Evolutionary conservation across 2,888 invertebrate species (phyloP), one percentile per base, ranked within the genome.

Genomic region (Protophormia terraenovae): DNA sequence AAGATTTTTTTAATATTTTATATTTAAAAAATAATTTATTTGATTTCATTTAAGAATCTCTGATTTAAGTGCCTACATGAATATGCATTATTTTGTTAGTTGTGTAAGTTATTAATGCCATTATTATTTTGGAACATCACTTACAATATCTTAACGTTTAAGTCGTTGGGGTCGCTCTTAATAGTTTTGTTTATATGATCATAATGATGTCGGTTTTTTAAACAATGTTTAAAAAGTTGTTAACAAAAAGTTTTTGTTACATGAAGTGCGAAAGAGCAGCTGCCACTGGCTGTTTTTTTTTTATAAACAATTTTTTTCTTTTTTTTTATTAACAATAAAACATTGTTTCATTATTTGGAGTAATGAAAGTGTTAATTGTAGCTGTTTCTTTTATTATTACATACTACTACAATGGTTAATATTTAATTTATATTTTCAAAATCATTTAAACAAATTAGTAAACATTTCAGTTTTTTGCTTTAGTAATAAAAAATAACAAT

Each of bases 341-440:
- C 38, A 22, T 2, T 38, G 22, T 35, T 35, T 50, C 29, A 41
- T 38, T 71, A 62, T 64, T 62, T 60, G 16, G 32, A 32, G 24
- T 45, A 73, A 72, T 69, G 69, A 67, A 83, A 83, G 50, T 75
- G 73, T 69, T 79, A 64, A 79, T 66, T 75, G 29, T 60, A 53
- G 6, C 29, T 60, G 67, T 35, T 47, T 69, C 27, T 19, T 62
- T 41, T 12, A 24, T 12, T 29, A 41, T 58, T 7, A 29, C 24
- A 7, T 29, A n/a, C 58, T 41, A 58, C 50, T 47, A n/a, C n/a
- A n/a, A n/a, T 58, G 24, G 12, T 4, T 47, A 14, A 16, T 27
- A 16, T 22, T 27, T 19, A 7, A 16, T 67, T 45, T 45, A 22
- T 12, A n/a, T 27, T 64, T 71, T 50, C 8, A 22, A 35, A 60